A percentile compares a stretch with the other conserved stretches of the same genome.
Evolutionary conservation across 1,140 invertebrate genomes (phyloP).

Genomic region (Octopus bimaculoides): DNA sequence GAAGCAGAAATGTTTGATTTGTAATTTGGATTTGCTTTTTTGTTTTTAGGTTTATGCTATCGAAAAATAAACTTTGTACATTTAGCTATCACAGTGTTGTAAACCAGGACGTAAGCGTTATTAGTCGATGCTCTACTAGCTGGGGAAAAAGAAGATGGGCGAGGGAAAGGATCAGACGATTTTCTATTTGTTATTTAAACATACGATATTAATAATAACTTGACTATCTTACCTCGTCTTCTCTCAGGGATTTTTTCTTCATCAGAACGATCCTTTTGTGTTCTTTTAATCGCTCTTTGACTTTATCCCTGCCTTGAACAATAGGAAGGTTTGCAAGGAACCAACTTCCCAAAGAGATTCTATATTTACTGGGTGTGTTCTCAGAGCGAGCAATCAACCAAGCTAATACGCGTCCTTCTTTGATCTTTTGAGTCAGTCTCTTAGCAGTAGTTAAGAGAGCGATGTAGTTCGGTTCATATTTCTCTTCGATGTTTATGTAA

Average conservation of each 20-base stretch:
- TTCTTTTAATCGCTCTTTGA: neutral
- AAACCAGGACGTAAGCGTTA: neutral
- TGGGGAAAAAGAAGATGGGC: neutral
- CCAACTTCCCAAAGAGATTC: slow-evolving; percentile 2
- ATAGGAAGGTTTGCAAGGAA: neutral
- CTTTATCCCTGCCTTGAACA: neutral
- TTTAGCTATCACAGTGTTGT: too few species aligned
- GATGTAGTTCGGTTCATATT: neutral
- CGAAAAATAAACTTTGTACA: too few species aligned
- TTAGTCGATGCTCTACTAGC: neutral
- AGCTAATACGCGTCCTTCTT: neutral
- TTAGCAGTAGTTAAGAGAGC: neutral
- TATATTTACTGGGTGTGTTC: neutral
- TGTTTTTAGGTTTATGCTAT: too few species aligned
- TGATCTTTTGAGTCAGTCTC: neutral
- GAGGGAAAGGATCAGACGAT: too few species aligned
- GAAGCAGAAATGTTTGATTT: too few species aligned
- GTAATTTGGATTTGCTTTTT: too few species aligned
- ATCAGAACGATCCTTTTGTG: slow-evolving; percentile 1
- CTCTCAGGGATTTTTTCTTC: neutral
- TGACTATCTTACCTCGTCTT: neutral
- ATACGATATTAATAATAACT: too few species aligned
- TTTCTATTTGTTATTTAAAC: too few species aligned
- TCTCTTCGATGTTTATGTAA: neutral
- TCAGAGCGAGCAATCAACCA: neutral